phyloP scores from a whole-genome alignment of 2,888 invertebrate genomes.

The Eugnorisma glareosa region DNA sequence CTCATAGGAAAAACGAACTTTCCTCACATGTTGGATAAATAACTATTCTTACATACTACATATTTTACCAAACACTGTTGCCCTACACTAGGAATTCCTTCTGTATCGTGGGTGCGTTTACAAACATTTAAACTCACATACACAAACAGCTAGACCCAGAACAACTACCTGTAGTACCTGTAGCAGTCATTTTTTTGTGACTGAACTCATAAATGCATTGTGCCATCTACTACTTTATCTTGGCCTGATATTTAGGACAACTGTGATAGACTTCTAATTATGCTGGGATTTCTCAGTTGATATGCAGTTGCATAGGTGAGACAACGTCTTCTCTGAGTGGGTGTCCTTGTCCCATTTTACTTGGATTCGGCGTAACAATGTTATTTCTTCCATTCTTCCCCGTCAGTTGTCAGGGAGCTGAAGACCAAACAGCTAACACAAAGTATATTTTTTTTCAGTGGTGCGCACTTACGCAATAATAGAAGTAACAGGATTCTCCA shows the following conservation, averaged over 20 bases:
- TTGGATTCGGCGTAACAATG: background rate
- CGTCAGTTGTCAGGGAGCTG: background rate
- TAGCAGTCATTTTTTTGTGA: too few relatives aligned
- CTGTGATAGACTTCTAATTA: background rate
- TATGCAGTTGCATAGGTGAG: background rate
- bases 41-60: too few relatives aligned
- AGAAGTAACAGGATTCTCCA: conserved; percentile 94
- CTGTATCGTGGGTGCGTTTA: too few relatives aligned
- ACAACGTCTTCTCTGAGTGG: background rate
- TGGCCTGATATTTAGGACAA: background rate
- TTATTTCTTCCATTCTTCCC: background rate
- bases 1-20: too few relatives aligned
- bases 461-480: conserved; percentile 94
- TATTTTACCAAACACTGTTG: background rate
- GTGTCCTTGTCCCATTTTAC: background rate
- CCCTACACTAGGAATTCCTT: too few relatives aligned
- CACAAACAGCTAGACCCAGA: too few relatives aligned
- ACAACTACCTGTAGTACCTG: too few relatives aligned
- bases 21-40: too few relatives aligned
- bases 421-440: background rate
- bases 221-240: background rate
- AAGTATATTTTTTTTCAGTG: conserved; percentile 87
- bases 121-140: too few relatives aligned
- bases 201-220: background rate
- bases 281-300: background rate